A percentile compares a stretch with the other conserved stretches of the same genome.
Conservation (phyloP, 2,888 invertebrate species). For the Venusia cambrica region DNA sequence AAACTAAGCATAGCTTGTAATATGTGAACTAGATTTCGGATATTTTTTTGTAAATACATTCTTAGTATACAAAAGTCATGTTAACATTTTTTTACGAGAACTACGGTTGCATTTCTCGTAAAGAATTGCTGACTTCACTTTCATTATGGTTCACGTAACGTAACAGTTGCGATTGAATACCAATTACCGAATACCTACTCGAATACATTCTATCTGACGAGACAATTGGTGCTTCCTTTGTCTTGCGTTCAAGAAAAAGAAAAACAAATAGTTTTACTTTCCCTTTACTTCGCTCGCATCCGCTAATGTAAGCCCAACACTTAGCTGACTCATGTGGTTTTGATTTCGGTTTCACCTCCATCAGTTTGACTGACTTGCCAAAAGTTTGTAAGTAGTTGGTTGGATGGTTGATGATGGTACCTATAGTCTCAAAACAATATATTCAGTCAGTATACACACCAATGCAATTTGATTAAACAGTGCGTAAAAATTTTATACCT, state of each 20-base stretch:
- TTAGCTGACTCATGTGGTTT: constrained; percentile 69
- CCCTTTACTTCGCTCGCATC: constrained; percentile 69
- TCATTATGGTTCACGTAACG: constrained; percentile 54
- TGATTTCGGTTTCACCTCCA: constrained; percentile 72
- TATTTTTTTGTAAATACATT: too few species aligned
- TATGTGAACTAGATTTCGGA: too few species aligned
- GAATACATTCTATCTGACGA: constrained; percentile 25
- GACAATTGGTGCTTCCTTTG: constrained; percentile 44
- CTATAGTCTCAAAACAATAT: constrained; percentile 32
- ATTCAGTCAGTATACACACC: too few species aligned
- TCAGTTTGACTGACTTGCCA: constrained; percentile 55
- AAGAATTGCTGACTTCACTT: constrained; percentile 46
- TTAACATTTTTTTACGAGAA: too few species aligned
- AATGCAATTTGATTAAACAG: too few species aligned
- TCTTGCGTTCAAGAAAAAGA: constrained; percentile 56
- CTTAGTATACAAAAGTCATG: too few species aligned
- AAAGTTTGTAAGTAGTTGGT: constrained; percentile 33
- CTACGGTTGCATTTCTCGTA: too few species aligned
- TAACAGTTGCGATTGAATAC: constrained; percentile 39
- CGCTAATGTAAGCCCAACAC: constrained; percentile 69
- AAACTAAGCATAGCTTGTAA: too few species aligned
- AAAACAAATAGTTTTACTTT: constrained; percentile 77
- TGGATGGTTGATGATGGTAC: constrained; percentile 36
- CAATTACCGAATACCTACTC: constrained; percentile 24
- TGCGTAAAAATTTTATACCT: too few species aligned